Percentiles rank a stretch among this genome's conserved stretches.
phyloP scores from a whole-genome alignment of 2,113 vertebrate genomes.

The Nyctereutes procyonoides region DNA sequence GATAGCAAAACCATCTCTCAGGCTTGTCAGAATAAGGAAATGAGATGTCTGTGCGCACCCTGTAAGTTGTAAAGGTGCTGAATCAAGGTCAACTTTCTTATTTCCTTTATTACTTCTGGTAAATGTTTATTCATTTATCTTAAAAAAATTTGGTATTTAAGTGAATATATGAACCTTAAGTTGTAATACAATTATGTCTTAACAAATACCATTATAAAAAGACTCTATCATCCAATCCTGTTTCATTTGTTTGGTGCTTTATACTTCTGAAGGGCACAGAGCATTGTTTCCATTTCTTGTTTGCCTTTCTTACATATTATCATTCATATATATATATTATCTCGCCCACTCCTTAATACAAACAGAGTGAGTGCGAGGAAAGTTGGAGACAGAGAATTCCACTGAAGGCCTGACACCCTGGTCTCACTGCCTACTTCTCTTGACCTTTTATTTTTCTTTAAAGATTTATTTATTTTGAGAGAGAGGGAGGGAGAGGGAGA shows the following conservation, averaged over 20 bases:
- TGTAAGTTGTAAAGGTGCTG: neutral
- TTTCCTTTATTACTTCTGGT: constrained; percentile 1
- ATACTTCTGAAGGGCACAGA: neutral
- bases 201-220: neutral
- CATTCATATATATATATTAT: neutral
- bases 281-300: constrained; percentile 20
- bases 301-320: neutral
- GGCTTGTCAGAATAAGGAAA: neutral
- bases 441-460: neutral
- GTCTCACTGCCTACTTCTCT: neutral
- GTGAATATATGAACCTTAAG: neutral
- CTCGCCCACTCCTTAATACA: neutral
- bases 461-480: neutral
- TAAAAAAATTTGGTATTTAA: neutral
- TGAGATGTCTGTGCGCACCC: neutral
- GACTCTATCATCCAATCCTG: neutral
- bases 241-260: neutral
- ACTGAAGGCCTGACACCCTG: neutral
- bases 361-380: neutral
- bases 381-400: neutral
- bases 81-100: constrained; percentile 24
- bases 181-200: constrained; percentile 8
- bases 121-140: neutral
- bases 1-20: neutral
- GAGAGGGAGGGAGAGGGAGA: neutral